Percentiles rank a stretch among this genome's conserved stretches.
These are phyloP conservation scores for Pyrrhia umbra DNA, from an alignment of 2,888 invertebrate genomes.

Conservation along the genomic window DNA sequence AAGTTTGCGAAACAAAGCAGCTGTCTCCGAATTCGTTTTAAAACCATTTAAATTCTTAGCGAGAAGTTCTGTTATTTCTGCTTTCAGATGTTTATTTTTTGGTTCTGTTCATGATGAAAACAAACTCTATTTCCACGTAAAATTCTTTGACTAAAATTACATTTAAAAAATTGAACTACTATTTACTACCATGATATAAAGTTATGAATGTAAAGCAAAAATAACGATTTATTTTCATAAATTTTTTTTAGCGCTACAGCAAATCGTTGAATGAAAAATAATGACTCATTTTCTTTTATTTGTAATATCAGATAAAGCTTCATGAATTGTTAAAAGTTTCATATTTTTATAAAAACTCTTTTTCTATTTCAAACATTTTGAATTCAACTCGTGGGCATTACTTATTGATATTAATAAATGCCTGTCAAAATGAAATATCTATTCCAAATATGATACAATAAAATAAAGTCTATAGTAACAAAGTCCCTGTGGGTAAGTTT, in stretches of 20 bases:
- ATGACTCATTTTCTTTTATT: too few species aligned
- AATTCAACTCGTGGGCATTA: not conserved
- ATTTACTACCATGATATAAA: too few species aligned
- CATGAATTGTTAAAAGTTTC: too few species aligned
- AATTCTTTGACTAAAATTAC: not conserved
- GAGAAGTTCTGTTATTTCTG: slow-evolving; percentile 6
- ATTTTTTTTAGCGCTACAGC: too few species aligned
- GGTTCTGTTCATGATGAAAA: not conserved
- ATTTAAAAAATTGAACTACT: not conserved
- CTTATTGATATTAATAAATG: not conserved
- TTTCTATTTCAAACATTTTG: not conserved
- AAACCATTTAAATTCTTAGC: slow-evolving; percentile 32
- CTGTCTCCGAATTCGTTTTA: slow-evolving; percentile 39
- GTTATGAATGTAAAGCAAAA: too few species aligned
- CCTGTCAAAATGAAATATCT: not conserved
- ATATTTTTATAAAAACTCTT: too few species aligned
- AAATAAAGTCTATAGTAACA: slow-evolving; percentile 29
- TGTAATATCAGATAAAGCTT: too few species aligned
- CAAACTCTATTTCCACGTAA: accelerated
- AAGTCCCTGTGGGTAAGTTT: slow-evolving; percentile 21
- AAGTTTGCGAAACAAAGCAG: slow-evolving; percentile 37
- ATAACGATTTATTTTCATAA: too few species aligned
- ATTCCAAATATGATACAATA: slow-evolving; percentile 22
- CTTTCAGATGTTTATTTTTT: slow-evolving; percentile 4
- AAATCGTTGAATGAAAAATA: too few species aligned